A percentile compares a stretch with the other conserved stretches of the same genome.
These are phyloP conservation scores for Arizona elegans DNA, from an alignment of 2,113 vertebrate species.

Conservation along the genomic window DNA sequence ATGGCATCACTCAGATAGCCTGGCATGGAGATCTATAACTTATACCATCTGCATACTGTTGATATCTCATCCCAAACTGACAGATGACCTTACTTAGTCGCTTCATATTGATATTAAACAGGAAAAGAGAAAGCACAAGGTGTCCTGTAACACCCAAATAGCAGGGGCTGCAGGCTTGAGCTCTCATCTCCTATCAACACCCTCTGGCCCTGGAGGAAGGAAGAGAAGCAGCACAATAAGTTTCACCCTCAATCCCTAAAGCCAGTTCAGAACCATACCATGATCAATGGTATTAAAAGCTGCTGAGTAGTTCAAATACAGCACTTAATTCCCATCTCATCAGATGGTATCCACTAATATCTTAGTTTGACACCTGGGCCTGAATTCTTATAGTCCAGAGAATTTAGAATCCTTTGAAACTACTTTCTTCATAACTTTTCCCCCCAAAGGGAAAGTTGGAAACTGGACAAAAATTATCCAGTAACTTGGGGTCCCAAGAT, in stretches of 20 bases:
- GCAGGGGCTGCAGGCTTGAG: neutral
- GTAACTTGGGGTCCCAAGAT: no score
- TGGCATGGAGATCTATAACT: neutral
- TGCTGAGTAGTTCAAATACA: neutral
- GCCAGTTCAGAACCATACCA: neutral
- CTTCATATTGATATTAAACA: neutral
- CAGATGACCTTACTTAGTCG: neutral
- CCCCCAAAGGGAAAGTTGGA: no score
- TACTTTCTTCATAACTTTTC: neutral
- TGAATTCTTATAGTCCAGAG: neutral
- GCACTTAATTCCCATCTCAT: neutral
- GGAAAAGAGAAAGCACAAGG: neutral
- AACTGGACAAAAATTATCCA: no score
- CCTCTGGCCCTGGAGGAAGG: neutral
- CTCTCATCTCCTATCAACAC: neutral
- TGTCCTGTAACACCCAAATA: neutral
- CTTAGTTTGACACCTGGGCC: neutral
- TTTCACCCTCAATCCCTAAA: neutral
- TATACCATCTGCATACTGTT: neutral
- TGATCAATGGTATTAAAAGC: neutral
- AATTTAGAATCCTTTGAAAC: neutral
- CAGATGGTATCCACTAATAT: neutral
- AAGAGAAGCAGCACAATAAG: neutral
- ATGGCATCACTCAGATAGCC: neutral
- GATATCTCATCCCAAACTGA: neutral